Evolutionary conservation across 2,113 vertebrate species (phyloP), one percentile per base, ranked within the genome.

Genomic region (Bufo bufo): DNA sequence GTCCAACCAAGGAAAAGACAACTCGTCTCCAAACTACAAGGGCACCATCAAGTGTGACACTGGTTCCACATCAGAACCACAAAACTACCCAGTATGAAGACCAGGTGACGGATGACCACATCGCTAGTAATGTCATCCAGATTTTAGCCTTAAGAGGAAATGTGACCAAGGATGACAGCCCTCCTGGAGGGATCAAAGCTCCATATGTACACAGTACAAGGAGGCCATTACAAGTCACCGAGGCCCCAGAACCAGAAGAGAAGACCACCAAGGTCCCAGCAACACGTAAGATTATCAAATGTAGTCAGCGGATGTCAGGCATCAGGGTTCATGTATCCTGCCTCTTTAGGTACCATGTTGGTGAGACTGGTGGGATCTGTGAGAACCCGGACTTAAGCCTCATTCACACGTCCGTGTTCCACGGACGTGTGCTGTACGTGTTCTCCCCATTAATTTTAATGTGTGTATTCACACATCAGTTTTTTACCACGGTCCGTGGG

Each of bases 241-340:
- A 19, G 9, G 56, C 23, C 23, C 23, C 69, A 65, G 82, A 52
- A 50, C 66, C 10, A 14, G 10, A 58, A 54, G 87, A 84, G 82
- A 47, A 56, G 58, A 74, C 66, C 19, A n/a, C 50, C 0, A 91
- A 90, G 89, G 91, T 78, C 19, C 77, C 87, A 11, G 92, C 74
- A 89, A 88, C 91, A 82, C 91, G 94, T 94, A 92, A 85, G 94
- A 94, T 50, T 47, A 20, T 20, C 0, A 0, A 20, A 49, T 75
- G 7, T 10, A 50, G 45, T 50, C 3, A 49, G 3, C 50, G 47
- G 72, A 20, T 10, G 17, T 19, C 8, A 50, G 71, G 0, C 47
- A 50, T 12, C 23, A 12, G 5, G 33, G 69, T 11, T 11, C 23
- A 12, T 19, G 66, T 23, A 33, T 72, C 20, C 12, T 2, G 3